phyloP scores from a whole-genome alignment of 2,113 vertebrate genomes.

The Lichenostomus cassidix region DNA sequence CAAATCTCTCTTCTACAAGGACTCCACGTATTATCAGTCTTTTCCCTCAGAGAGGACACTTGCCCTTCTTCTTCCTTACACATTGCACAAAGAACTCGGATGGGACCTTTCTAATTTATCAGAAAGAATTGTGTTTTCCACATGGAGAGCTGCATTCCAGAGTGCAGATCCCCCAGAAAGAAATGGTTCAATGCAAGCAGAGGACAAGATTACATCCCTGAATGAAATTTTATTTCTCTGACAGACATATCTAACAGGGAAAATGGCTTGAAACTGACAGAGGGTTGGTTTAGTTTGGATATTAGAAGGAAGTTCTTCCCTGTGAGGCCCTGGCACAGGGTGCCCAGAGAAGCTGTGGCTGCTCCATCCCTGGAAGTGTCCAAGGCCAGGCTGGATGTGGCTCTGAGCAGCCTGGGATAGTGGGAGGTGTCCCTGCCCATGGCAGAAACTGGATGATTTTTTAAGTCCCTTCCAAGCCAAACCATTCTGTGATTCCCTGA shows the following conservation, averaged over 20 bases:
- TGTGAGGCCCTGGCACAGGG: neutral
- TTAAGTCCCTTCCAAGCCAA: neutral
- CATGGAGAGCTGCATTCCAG: neutral
- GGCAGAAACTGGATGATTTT: neutral
- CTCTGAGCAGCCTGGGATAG: neutral
- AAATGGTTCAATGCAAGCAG: neutral
- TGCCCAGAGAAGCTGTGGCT: neutral
- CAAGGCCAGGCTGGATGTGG: neutral
- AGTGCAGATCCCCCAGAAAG: neutral
- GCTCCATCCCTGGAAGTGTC: fast-evolving
- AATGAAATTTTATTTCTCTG: neutral
- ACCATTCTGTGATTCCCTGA: neutral
- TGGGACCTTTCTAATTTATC: neutral
- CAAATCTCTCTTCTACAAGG: neutral
- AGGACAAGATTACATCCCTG: neutral
- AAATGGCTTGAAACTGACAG: neutral
- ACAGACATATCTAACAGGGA: neutral
- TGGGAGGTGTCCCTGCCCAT: neutral
- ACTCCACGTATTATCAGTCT: neutral
- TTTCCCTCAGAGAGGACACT: neutral
- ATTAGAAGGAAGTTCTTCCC: neutral
- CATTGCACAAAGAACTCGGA: neutral
- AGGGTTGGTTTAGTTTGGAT: neutral
- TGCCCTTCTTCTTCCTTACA: neutral
- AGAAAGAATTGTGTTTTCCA: neutral